Base-by-base conservation (phyloP, 2,888 invertebrate species). In the Limnephilus marmoratus region DNA sequence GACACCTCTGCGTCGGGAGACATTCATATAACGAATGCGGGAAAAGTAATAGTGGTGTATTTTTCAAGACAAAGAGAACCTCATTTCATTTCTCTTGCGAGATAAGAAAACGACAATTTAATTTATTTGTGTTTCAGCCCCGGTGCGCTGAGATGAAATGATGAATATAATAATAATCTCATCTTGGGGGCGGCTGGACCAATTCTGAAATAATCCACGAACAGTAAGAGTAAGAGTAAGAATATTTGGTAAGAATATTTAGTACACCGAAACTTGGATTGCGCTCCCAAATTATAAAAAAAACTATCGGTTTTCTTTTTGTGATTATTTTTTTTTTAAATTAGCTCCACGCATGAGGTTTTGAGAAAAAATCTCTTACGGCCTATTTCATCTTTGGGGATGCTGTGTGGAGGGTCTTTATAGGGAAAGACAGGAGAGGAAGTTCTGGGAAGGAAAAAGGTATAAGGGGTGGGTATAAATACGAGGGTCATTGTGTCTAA, bases 41-140 rank as follows among this genome's bases (percentile, higher is more conserved):
- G 86, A 45, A 86, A 86, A 86, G 86, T 49, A 86, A 86, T 86
- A 37, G 86, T 45, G 13, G 85, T 34, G 85, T 34, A 83, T 85
- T 85, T 41, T 85, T 45, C 85, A 18, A 45, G 45, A 86, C 86
- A 45, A 49, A 86, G 13, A 24, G 24, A 49, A 86, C 13, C 24
- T n/a, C 68, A 29, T 24, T 49, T 86, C 29, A 86, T 86, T n/a
- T 45, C 24, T 45, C 86, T 29, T 12, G n/a, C 49, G 12, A 45
- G n/a, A 86, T 86, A 45, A 86, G 45, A 86, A 86, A 86, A 83
- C 34, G 24, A 37, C 37, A 37, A 37, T 83, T 83, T 37, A 83
- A 83, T 83, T 83, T 83, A 41, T 83, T 83, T 34, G 9, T 37
- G 34, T 37, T 83, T 83, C 24, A 37, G 15, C 9, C 68, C 24